These are phyloP conservation scores for Patella depressa DNA, from an alignment of 2,888 invertebrate species.

Conservation along the genomic window DNA sequence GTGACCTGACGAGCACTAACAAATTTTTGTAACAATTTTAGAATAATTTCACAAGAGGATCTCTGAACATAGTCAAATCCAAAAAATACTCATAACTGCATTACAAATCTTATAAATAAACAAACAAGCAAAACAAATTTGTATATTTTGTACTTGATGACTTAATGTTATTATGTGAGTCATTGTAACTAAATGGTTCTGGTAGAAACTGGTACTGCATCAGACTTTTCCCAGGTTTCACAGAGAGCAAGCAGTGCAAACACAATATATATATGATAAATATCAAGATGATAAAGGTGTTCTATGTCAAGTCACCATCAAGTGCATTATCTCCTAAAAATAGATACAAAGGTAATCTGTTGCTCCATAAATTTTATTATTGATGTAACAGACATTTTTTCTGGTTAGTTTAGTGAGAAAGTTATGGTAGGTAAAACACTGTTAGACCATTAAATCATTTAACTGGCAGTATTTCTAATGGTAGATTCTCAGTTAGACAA, in stretches of 20 bases:
- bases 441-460: constrained; percentile 4
- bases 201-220: too few species aligned
- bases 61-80: too few species aligned
- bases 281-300: not conserved
- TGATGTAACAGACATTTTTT: constrained; percentile 8
- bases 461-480: not conserved
- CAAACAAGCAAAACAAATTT: too few species aligned
- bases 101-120: too few species aligned
- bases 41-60: too few species aligned
- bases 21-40: too few species aligned
- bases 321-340: not conserved
- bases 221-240: not conserved
- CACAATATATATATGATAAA: not conserved
- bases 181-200: too few species aligned
- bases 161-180: too few species aligned
- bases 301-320: constrained; percentile 9
- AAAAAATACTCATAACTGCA: too few species aligned
- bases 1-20: too few species aligned
- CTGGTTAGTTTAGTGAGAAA: not conserved
- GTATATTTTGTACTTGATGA: too few species aligned
- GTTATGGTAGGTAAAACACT: not conserved
- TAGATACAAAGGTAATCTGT: constrained; percentile 4
- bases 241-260: not conserved
- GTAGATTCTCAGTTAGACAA: too few species aligned
- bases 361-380: constrained; percentile 8